phyloP scores from a whole-genome alignment of 2,113 vertebrate genomes.

The Phaetusa simplex region DNA sequence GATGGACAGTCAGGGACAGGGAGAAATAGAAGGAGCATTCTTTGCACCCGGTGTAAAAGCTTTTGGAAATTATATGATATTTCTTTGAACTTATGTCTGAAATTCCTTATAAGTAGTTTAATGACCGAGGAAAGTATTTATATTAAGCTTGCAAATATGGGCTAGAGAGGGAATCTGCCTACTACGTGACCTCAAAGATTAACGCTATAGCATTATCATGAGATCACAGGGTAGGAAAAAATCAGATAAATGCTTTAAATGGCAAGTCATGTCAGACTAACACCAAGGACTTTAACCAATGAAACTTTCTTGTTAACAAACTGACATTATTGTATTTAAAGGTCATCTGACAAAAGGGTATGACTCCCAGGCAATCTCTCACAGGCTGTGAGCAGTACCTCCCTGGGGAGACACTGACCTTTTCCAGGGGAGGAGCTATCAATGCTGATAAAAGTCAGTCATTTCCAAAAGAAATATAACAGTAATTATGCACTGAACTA shows the following conservation, averaged over 20 bases:
- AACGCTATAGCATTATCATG: neutral
- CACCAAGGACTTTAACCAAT: slow-evolving; percentile 41
- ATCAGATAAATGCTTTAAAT: slow-evolving; percentile 34
- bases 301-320: slow-evolving; percentile 61
- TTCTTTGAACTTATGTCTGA: neutral
- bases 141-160: neutral
- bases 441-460: slow-evolving; percentile 53
- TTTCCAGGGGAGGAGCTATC: slow-evolving; percentile 52
- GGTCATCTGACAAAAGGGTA: slow-evolving; percentile 59
- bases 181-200: neutral
- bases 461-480: slow-evolving; percentile 20
- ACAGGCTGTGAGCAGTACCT: neutral
- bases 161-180: neutral
- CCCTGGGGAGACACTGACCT: slow-evolving; percentile 30
- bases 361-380: slow-evolving; percentile 23
- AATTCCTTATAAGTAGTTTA: neutral
- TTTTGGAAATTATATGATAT: neutral
- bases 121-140: neutral
- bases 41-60: neutral
- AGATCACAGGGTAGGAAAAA: neutral
- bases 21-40: neutral
- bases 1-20: neutral
- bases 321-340: slow-evolving; percentile 61
- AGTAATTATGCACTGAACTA: slow-evolving; percentile 47
- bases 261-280: slow-evolving; percentile 42